Conservation (phyloP, 2,113 vertebrate species). For the Sula dactylatra region DNA sequence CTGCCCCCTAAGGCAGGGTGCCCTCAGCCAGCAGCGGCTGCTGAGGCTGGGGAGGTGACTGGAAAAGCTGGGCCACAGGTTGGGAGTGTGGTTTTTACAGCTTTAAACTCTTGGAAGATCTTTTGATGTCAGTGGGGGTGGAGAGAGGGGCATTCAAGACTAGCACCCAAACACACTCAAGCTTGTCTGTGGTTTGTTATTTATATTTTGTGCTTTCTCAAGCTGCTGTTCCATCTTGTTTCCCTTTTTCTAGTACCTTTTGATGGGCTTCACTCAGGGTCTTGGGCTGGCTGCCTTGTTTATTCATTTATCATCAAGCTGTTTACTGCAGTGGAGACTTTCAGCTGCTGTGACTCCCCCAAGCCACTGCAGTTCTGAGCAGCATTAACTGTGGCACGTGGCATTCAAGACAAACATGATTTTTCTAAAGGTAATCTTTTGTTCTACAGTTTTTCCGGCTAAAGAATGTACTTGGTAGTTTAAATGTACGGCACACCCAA, state of each 20-base stretch:
- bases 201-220: neutral
- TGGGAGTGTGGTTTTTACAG: neutral
- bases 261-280: neutral
- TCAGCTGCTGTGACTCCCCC: neutral
- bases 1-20: neutral
- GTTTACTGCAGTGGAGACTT: neutral
- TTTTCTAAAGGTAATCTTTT: neutral
- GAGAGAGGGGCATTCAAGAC: neutral
- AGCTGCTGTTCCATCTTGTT: neutral
- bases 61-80: neutral
- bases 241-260: neutral
- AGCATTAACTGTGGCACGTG: neutral
- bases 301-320: neutral
- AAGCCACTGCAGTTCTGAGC: neutral
- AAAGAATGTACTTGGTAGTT: neutral
- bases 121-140: neutral
- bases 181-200: neutral
- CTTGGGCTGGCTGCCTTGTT: neutral
- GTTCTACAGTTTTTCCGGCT: neutral
- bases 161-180: neutral
- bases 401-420: neutral
- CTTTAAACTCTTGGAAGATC: neutral
- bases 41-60: neutral
- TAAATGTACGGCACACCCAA: neutral
- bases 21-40: neutral